Conservation (phyloP, 2,888 invertebrate genomes). For the Himalopsyche anomala region DNA sequence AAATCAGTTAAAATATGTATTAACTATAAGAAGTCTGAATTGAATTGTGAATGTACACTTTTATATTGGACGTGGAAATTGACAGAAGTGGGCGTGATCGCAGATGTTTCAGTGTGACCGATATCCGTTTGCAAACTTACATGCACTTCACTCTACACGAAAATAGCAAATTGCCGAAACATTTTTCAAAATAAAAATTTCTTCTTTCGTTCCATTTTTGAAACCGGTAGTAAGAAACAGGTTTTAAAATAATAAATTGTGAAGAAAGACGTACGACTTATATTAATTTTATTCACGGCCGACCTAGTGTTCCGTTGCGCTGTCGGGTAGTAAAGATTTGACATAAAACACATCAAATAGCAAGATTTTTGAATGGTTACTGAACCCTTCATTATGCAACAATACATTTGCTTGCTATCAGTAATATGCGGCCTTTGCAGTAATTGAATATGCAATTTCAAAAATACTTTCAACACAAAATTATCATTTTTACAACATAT, state of each 20-base stretch:
- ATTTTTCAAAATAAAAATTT: background rate
- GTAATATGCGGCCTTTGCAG: no score
- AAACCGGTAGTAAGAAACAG: constrained; percentile 7
- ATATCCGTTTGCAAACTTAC: constrained; percentile 15
- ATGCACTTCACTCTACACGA: constrained; percentile 34
- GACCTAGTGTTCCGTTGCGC: background rate
- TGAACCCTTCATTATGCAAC: background rate
- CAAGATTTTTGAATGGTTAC: background rate
- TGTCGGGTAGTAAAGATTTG: background rate
- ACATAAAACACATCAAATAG: background rate
- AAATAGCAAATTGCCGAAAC: background rate
- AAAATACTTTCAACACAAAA: no score
- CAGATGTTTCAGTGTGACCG: background rate
- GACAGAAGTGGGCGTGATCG: constrained; percentile 34
- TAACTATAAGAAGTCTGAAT: no score
- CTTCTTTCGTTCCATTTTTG: constrained; percentile 3
- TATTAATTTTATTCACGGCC: background rate
- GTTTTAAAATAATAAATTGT: background rate
- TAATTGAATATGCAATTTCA: no score
- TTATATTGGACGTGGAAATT: no score
- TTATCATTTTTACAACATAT: no score
- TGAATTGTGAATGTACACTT: no score
- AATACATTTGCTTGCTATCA: background rate
- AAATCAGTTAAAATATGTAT: no score
- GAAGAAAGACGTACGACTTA: background rate